These are phyloP conservation scores for Drosophila melanica DNA, from an alignment of 1,140 invertebrate species.

Conservation along the genomic window DNA sequence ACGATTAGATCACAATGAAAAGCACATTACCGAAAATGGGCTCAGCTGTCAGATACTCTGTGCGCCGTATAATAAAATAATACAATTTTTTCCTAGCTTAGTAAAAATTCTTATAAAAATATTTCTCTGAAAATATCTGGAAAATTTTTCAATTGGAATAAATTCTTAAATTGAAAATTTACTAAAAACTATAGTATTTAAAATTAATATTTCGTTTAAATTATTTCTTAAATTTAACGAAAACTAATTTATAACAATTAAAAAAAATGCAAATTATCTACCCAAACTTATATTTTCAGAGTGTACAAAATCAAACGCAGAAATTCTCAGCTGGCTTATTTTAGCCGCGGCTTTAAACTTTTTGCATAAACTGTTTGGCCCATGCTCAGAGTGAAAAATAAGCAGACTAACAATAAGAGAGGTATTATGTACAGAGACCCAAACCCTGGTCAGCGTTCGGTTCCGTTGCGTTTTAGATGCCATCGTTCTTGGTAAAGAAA, in stretches of 20 bases:
- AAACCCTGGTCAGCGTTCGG: slow-evolving; percentile 1
- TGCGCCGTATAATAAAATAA: no score
- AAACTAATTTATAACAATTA: no score
- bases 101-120: no score
- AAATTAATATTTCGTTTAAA: no score
- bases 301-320: slow-evolving; percentile 38
- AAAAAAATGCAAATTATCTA: no score
- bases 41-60: slow-evolving; percentile 19
- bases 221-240: no score
- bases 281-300: not conserved
- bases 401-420: slow-evolving; percentile 31
- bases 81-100: no score
- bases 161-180: no score
- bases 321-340: slow-evolving; percentile 48
- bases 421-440: slow-evolving; percentile 33
- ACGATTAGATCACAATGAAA: slow-evolving; percentile 74
- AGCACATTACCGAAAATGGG: no score
- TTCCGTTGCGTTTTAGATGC: slow-evolving; percentile 60
- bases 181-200: no score
- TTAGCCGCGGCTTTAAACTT: slow-evolving; percentile 54
- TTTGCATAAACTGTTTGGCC: slow-evolving; percentile 73
- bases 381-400: slow-evolving; percentile 60
- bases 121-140: no score
- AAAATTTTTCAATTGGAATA: no score
- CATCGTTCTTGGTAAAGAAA: slow-evolving; percentile 80